These are phyloP conservation scores for Drosophila incognita DNA, from an alignment of 2,888 invertebrate genomes.

Conservation along the genomic window DNA sequence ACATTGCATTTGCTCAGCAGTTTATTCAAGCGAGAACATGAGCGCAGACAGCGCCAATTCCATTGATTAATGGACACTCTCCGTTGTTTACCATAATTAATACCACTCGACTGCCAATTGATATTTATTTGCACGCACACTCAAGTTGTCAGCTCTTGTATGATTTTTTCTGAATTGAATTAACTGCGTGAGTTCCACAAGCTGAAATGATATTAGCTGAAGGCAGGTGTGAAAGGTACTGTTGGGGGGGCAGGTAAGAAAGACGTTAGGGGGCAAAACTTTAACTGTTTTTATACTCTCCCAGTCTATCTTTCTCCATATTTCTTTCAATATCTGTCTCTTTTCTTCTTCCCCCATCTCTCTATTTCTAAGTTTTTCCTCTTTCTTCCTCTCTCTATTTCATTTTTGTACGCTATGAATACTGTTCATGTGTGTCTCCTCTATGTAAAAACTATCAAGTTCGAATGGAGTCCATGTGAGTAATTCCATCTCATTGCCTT, in stretches of 20 bases:
- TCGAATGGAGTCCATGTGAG: not conserved
- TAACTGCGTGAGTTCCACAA: not conserved
- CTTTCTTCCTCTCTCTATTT: not conserved
- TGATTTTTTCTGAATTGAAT: constrained; percentile 28
- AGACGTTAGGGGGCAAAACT: not conserved
- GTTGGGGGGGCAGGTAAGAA: not conserved
- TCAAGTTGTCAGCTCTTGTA: constrained; percentile 30
- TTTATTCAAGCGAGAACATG: constrained; percentile 28
- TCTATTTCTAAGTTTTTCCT: not conserved
- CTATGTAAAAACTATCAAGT: not conserved
- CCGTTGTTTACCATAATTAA: constrained; percentile 58
- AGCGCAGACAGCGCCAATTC: constrained; percentile 54
- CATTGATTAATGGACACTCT: constrained; percentile 64
- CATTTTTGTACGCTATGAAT: not conserved
- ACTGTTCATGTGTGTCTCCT: not conserved
- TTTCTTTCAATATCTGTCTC: not conserved
- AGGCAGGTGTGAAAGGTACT: not conserved
- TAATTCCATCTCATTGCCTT: not conserved
- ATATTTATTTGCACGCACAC: constrained; percentile 57
- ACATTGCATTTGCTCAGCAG: constrained; percentile 30
- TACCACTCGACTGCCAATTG: constrained; percentile 42
- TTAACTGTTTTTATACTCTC: not conserved
- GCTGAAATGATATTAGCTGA: not conserved
- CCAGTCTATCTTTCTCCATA: not conserved
- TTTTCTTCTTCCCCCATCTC: not conserved